These are phyloP conservation scores for Drosophila colorata DNA, from an alignment of 2,888 invertebrate genomes.

Conservation along the genomic window DNA sequence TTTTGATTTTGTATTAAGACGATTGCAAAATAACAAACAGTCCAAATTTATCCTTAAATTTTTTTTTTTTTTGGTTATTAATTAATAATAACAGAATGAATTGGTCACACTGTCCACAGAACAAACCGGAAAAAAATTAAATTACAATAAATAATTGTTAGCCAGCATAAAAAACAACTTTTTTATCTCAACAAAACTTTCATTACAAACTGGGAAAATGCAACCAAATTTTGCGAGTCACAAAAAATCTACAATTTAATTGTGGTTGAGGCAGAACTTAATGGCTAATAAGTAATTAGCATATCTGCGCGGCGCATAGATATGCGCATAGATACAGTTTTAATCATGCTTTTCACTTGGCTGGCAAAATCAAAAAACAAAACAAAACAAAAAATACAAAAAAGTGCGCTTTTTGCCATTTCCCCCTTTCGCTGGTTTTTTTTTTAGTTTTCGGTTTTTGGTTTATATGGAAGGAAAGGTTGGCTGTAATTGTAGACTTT, in stretches of 20 bases:
- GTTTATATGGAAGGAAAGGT: constrained; percentile 50
- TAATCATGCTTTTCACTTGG: constrained; percentile 57
- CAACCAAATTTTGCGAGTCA: constrained; percentile 8
- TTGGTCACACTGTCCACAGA: too few species aligned
- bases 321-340: constrained; percentile 47
- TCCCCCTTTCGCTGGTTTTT: constrained; percentile 49
- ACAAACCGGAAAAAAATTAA: too few species aligned
- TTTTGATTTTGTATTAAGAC: too few species aligned
- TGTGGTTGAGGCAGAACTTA: constrained; percentile 14
- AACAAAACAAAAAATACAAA: not conserved
- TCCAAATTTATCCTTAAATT: too few species aligned
- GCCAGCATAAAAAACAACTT: too few species aligned
- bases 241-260: constrained; percentile 6
- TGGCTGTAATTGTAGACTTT: constrained; percentile 63
- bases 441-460: constrained; percentile 8
- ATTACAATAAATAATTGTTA: not conserved
- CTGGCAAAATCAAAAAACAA: constrained; percentile 3
- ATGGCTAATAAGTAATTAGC: constrained; percentile 50
- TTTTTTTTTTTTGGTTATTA: too few species aligned
- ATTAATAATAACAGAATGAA: too few species aligned
- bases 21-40: too few species aligned
- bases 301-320: constrained; percentile 32
- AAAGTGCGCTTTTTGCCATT: constrained; percentile 21
- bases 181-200: not conserved
- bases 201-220: not conserved